Evolutionary conservation across 2,113 vertebrate species (phyloP), one percentile per base, ranked within the genome.

Genomic region (Perca fluviatilis): DNA sequence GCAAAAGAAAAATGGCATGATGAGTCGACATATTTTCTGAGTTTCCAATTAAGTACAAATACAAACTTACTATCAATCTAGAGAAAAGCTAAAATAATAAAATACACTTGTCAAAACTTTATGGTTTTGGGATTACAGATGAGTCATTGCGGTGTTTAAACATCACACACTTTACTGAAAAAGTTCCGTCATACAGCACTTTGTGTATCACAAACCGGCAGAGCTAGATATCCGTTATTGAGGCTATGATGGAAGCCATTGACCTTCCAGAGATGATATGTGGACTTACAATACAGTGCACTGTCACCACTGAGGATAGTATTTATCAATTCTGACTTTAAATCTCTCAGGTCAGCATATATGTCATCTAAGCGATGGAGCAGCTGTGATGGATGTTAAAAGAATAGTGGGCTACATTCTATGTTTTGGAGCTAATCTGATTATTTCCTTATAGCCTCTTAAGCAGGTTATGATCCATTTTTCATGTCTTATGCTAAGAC

Each of bases 251-350:
- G 81, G 86, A 91, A 88, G 89, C 82, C 63, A 70, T 13, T 91
- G 93, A 92, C 93, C 92, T 93, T 93, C 86, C 75, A 47, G 56
- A 79, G 75, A 87, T 93, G 86, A 92, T 91, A 92, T 91, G 89
- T 93, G 83, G 92, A 91, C 86, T 90, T 89, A 88, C 82, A 90
- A 88, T 80, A 57, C 75, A 85, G 84, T 73, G 69, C 57, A 81
- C 86, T 88, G 87, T 92, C 89, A 91, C 86, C 86, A 87, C 84
- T 19, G 74, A 86, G 86, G 87, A 87, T 88, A 91, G 89, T 74
- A 88, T 85, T 90, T 88, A 90, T 91, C 84, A 91, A 86, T 91
- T 87, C 74, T 72, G 79, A 87, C 80, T 82, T 84, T 82, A 91
- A 93, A 94, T 92, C 87, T 90, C 77, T 50, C 74, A 71, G 88